Evolutionary conservation across 2,797 vertebrate species (phyloP).

Genomic region (Hydrocynus forskahlii): DNA sequence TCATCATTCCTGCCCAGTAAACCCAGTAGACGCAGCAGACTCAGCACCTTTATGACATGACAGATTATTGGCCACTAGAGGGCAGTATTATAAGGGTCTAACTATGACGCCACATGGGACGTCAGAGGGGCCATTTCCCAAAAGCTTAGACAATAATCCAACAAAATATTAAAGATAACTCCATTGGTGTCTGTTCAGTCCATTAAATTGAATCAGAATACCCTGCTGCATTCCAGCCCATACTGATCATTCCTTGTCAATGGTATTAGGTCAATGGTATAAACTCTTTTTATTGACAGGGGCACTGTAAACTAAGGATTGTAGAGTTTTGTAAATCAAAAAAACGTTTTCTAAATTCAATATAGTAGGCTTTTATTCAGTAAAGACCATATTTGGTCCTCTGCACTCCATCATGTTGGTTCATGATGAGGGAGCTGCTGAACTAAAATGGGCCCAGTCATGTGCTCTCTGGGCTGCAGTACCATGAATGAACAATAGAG

Average conservation of each 20-base stretch:
- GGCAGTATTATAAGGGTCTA: neutral
- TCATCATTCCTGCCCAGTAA: neutral
- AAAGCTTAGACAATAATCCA: neutral
- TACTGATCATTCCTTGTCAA: no score
- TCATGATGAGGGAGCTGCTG: neutral
- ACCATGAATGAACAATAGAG: constrained; percentile 9
- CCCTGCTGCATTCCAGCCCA: no score
- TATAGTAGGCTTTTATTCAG: neutral
- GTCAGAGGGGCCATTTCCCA: neutral
- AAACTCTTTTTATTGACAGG: no score
- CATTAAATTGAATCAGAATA: no score
- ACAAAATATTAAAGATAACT: no score
- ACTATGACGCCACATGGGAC: neutral
- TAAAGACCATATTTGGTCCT: neutral
- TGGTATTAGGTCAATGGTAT: neutral
- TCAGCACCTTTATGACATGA: neutral
- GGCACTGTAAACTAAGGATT: no score
- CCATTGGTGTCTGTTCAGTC: no score
- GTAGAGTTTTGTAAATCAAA: no score
- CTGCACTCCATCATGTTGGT: neutral
- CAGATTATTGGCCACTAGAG: neutral
- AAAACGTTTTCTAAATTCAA: neutral
- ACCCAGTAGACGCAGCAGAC: neutral
- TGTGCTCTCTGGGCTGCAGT: neutral
- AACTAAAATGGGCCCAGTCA: constrained; percentile 5